Percentiles rank a stretch among this genome's conserved stretches.
phyloP scores from a whole-genome alignment of 1,140 invertebrate species.

The Coenobita brevimanus region DNA sequence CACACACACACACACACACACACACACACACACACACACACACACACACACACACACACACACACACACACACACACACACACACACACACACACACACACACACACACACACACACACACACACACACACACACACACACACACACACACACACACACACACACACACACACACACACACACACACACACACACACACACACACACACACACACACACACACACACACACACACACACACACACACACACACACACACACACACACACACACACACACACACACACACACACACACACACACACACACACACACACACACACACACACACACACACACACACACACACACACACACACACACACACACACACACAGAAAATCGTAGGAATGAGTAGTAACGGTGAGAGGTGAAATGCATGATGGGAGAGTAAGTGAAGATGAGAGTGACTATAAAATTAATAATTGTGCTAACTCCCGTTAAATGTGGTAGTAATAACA shows the following conservation, averaged over 20 bases:
- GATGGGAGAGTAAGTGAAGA: too few relatives aligned
- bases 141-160: conserved; percentile 13
- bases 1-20: too few relatives aligned
- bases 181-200: too few relatives aligned
- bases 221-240: background rate
- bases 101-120: conserved; percentile 2
- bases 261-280: background rate
- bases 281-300: conserved; percentile 1
- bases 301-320: background rate
- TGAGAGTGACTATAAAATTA: too few relatives aligned
- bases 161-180: conserved; percentile 14
- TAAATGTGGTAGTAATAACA: too few relatives aligned
- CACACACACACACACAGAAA: background rate
- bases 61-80: background rate
- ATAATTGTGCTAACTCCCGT: too few relatives aligned
- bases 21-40: background rate
- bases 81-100: background rate
- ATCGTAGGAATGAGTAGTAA: too few relatives aligned
- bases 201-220: background rate
- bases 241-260: background rate
- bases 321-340: background rate
- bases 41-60: background rate
- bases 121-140: conserved; percentile 2
- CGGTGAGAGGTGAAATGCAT: too few relatives aligned
- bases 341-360: background rate